phyloP scores from a whole-genome alignment of 2,888 invertebrate species.

The Hirtodrosophila confusa region DNA sequence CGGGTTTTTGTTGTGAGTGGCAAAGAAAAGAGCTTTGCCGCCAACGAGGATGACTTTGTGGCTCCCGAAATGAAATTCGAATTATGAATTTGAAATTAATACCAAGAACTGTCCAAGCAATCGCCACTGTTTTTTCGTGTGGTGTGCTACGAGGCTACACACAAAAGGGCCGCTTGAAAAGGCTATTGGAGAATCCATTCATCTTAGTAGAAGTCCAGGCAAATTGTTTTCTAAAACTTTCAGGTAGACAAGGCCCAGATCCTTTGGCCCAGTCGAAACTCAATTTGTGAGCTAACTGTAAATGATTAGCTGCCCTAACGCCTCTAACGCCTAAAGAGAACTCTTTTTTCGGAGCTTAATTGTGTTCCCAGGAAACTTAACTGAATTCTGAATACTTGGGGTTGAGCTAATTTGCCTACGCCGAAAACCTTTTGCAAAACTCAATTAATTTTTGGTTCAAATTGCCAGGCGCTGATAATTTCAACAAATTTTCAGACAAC shows the following conservation, averaged over 20 bases:
- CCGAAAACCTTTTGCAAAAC: slow-evolving; percentile 55
- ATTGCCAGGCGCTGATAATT: slow-evolving; percentile 60
- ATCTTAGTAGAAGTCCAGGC: slow-evolving; percentile 58
- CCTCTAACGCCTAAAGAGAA: slow-evolving; percentile 56
- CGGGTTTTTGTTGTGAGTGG: background rate
- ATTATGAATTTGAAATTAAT: slow-evolving; percentile 80
- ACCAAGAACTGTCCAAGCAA: slow-evolving; percentile 80
- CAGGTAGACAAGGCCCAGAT: background rate
- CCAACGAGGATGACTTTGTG: slow-evolving; percentile 26
- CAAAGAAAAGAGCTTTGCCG: slow-evolving; percentile 52
- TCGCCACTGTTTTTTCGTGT: slow-evolving; percentile 68
- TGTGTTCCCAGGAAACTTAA: slow-evolving; percentile 73
- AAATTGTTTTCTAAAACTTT: slow-evolving; percentile 44
- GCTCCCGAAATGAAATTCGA: slow-evolving; percentile 73
- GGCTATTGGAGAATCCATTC: slow-evolving; percentile 57
- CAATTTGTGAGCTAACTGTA: slow-evolving; percentile 73
- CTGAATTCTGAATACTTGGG: background rate
- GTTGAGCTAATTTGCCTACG: slow-evolving; percentile 75
- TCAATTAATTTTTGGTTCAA: slow-evolving; percentile 72
- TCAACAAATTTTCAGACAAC: slow-evolving; percentile 70
- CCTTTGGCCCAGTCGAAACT: slow-evolving; percentile 42
- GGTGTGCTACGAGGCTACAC: background rate
- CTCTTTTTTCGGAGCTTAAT: slow-evolving; percentile 46
- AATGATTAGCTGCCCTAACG: slow-evolving; percentile 38
- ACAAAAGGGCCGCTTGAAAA: slow-evolving; percentile 10